Conservation (phyloP, 2,797 vertebrate genomes). For the Pitangus sulphuratus region DNA sequence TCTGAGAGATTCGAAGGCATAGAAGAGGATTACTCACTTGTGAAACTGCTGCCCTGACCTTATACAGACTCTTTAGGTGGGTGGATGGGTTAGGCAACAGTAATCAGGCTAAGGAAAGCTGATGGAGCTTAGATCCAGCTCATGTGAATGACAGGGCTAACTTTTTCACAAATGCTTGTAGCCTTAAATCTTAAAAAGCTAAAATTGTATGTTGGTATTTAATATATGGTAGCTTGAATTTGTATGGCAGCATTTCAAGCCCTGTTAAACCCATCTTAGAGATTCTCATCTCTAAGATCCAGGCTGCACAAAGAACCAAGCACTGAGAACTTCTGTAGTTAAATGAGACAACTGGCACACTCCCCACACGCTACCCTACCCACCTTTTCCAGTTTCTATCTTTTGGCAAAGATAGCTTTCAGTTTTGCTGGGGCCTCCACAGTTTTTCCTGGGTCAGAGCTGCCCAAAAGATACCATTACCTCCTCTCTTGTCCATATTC, state of each 20-base stretch:
- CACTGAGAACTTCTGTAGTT: not conserved
- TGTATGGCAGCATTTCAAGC: not conserved
- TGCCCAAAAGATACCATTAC: not conserved
- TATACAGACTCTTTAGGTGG: not conserved
- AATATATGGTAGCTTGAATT: not conserved
- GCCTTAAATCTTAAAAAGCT: slow-evolving; percentile 4
- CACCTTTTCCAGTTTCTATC: not conserved
- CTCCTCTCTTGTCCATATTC: not conserved
- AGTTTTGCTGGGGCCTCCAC: not conserved
- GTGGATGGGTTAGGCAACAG: not conserved
- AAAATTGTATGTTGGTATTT: not conserved
- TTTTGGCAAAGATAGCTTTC: not conserved
- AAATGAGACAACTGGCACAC: not conserved
- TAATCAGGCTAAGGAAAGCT: not conserved
- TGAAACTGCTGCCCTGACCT: slow-evolving; percentile 2
- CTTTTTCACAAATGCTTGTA: slow-evolving; percentile 23
- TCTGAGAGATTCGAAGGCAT: not conserved
- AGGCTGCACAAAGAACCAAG: not conserved
- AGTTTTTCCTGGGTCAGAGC: not conserved
- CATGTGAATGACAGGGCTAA: not conserved
- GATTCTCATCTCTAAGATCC: not conserved
- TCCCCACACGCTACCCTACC: not conserved
- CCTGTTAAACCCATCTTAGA: not conserved
- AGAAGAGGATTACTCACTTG: not conserved
- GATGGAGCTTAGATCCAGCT: not conserved